phyloP scores from a whole-genome alignment of 2,888 invertebrate genomes.

The Melinaea marsaeus region DNA sequence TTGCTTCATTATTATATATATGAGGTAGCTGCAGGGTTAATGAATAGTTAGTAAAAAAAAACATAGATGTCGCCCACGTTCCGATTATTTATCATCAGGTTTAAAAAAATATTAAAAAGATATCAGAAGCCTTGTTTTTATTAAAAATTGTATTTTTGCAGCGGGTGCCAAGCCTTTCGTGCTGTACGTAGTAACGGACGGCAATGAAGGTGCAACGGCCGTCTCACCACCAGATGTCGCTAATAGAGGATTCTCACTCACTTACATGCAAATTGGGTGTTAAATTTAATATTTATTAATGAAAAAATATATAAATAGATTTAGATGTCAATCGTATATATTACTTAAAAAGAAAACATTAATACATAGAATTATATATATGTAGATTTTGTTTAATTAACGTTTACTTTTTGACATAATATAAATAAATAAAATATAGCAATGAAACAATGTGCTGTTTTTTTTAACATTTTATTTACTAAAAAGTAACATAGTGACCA shows the following conservation, averaged over 20 bases:
- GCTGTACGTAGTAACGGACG: conserved; percentile 83
- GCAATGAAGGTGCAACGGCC: conserved; percentile 72
- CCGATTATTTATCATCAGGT: not conserved
- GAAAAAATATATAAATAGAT: conserved; percentile 2
- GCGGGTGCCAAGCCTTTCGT: conserved; percentile 84
- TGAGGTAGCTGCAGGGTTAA: too few relatives aligned
- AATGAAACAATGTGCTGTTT: not conserved
- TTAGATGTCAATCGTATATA: not conserved
- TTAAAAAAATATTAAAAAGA: not conserved
- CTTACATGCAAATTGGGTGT: conserved; percentile 83
- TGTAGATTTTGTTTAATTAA: not conserved
- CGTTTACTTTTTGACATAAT: not conserved
- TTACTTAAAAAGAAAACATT: conserved; percentile 15
- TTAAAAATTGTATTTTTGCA: conserved; percentile 48
- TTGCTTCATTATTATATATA: too few relatives aligned
- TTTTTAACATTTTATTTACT: conserved; percentile 1
- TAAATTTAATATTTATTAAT: conserved; percentile 31
- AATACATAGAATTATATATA: not conserved
- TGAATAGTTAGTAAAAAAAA: too few relatives aligned
- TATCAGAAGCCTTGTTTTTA: not conserved
- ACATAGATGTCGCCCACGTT: too few relatives aligned
- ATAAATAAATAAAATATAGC: not conserved
- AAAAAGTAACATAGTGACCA: not conserved
- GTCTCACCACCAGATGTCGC: conserved; percentile 78
- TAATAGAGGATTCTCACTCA: conserved; percentile 85